Percentiles rank a stretch among this genome's conserved stretches.
Evolutionary conservation across 2,797 vertebrate genomes (phyloP).

Genomic region (Kryptolebias ocellatus): DNA sequence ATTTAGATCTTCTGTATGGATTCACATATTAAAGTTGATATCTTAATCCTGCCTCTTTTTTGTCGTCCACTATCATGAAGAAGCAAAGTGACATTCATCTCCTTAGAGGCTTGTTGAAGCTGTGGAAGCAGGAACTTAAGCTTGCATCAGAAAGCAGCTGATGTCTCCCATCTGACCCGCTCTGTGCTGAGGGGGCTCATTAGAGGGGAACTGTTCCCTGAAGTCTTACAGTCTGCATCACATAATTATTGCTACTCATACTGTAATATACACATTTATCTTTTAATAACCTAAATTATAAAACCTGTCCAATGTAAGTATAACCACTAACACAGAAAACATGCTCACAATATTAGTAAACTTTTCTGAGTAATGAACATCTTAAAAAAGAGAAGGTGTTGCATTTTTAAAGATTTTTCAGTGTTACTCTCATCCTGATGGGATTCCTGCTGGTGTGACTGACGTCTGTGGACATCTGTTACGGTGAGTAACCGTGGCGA

Average conservation of each 20-base stretch:
- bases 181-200: constrained; percentile 50
- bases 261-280: not conserved
- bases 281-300: not conserved
- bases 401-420: no score
- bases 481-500: no score
- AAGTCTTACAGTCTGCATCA: constrained; percentile 16
- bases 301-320: not conserved
- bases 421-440: no score
- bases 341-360: not conserved
- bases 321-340: not conserved
- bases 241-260: not conserved
- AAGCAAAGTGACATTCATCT: constrained; percentile 45
- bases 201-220: constrained; percentile 40
- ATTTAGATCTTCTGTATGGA: no score
- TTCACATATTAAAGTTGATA: constrained; percentile 45
- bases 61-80: constrained; percentile 20
- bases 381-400: no score
- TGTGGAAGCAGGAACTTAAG: constrained; percentile 27
- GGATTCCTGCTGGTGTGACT: no score
- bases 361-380: not conserved
- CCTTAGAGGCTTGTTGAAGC: constrained; percentile 34
- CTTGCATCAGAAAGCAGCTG: constrained; percentile 39
- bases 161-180: constrained; percentile 42
- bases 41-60: constrained; percentile 52
- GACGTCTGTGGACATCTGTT: no score